Conservation (phyloP, 2,888 invertebrate genomes). For the Eledona agricola region DNA sequence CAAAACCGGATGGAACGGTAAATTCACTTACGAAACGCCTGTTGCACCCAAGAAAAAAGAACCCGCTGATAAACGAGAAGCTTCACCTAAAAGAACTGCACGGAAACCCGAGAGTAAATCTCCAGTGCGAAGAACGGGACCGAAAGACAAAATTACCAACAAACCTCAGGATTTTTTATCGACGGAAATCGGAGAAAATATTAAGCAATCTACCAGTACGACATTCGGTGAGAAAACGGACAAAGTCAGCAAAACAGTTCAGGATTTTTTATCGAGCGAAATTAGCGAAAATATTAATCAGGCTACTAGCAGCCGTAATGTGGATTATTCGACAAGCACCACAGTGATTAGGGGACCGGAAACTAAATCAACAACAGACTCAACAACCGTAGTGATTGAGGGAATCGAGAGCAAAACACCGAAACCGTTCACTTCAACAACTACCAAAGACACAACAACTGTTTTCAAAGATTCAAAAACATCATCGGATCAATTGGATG, state of each 20-base stretch:
- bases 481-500: constrained; percentile 3
- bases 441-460: too few species aligned
- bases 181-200: constrained; percentile 48
- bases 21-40: constrained; percentile 57
- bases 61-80: constrained; percentile 10
- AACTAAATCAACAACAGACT: too few species aligned
- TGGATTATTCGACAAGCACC: too few species aligned
- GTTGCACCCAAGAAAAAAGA: constrained; percentile 29
- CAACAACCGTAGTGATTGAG: too few species aligned
- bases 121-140: constrained; percentile 17
- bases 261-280: constrained; percentile 49
- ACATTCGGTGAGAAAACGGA: too few species aligned
- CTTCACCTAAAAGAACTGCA: neutral
- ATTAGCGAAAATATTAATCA: constrained; percentile 49
- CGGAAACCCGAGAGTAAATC: constrained; percentile 31
- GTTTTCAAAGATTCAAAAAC: constrained; percentile 1
- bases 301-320: too few species aligned
- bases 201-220: constrained; percentile 45
- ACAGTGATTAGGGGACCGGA: too few species aligned
- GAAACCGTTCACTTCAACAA: too few species aligned
- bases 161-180: constrained; percentile 44
- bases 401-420: too few species aligned
- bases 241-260: constrained; percentile 17
- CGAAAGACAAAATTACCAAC: constrained; percentile 17
- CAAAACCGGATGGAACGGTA: constrained; percentile 61